Evolutionary conservation across 2,113 vertebrate species (phyloP), one percentile per base, ranked within the genome.

Genomic region (Equus przewalskii): DNA sequence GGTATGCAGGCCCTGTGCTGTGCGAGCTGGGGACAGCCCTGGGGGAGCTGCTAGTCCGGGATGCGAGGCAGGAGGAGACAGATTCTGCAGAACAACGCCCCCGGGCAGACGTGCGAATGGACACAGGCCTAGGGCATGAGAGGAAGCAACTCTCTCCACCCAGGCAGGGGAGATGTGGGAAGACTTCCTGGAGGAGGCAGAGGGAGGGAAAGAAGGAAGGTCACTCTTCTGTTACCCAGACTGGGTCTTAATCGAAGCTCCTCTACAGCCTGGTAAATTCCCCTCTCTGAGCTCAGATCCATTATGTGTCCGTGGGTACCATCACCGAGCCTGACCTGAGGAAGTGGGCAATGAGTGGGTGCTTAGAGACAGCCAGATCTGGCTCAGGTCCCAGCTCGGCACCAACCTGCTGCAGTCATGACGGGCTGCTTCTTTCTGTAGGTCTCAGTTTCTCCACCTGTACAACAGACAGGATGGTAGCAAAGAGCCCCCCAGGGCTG

Each of bases 151-250:
- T 91, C 51, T 83, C 82, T 33, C n/a, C n/a, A 10, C 9, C 9
- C 10, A 1, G 58, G 26, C 22, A 56, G 44, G 26, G 49, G 60
- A 18, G 3, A 41, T 51, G 73, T 58, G 64, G 49, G 78, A 56
- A 54, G 62, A 28, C 75, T 72, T 92, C 94, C 80, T 81, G 84
- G 46, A 91, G 88, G 79, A 94, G 76, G 80, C 11, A 16, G 44
- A 46, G 30, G 15, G 46, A 62, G 51, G 24, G 51, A 54, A 54
- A 14, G 51, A 54, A 54, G 15, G 46, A 26, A 24, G 22, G 8
- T 36, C 51, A 33, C 56, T 62, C 21, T 46, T 64, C 33, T 75
- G 58, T 33, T 28, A 41, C 21, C 36, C 67, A 41, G 15, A 24
- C 28, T 24, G 30, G 41, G 4, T 90, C 79, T 72, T 56, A 30